Base-by-base conservation (phyloP, 1,140 invertebrate species). In the Chelonus insularis region DNA sequence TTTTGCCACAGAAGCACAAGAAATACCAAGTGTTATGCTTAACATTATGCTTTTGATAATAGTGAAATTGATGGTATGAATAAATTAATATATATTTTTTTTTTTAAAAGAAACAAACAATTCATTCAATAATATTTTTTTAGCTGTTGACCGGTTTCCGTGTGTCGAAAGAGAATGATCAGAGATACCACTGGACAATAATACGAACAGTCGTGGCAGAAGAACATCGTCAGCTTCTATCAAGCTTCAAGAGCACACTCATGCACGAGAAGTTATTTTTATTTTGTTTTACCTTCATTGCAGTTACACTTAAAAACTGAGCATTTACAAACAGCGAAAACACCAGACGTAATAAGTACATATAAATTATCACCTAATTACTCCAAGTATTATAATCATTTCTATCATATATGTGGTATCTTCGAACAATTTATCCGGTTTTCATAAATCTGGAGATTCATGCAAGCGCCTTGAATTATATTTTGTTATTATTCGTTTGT, bases 21-120 rank as follows among this genome's bases (percentile, higher is more conserved):
- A 94, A 78, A 86, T 93, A 39, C 86, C 86, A 23, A 85, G 85
- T 45, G 84, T 86, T 50, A 84, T 88, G 72, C 86, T 75, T 1
- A 72, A 82, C 90, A 94, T 68, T 98, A 98, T 81, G 93, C 95
- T 0, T 97, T 98, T 79, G 89, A 92, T 16, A 93, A 90, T 64
- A 93, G 91, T 76, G 94, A 96, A 80, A 91, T 97, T 51, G 95
- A 97, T 83, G 93, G 94, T 95, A 84, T n/a, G n/a, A n/a, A n/a
- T n/a, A n/a, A n/a, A n/a, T n/a, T n/a, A n/a, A n/a, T n/a, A n/a
- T n/a, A n/a, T n/a, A n/a, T n/a, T n/a, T n/a, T n/a, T n/a, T n/a
- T n/a, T n/a, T n/a, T n/a, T n/a, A n/a, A n/a, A n/a, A n/a, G n/a
- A n/a, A n/a, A n/a, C n/a, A n/a, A n/a, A n/a, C n/a, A n/a, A n/a